Percentiles rank a stretch among this genome's conserved stretches.
phyloP scores from a whole-genome alignment of 1,140 invertebrate genomes.

The Rhyacophila brunnea region DNA sequence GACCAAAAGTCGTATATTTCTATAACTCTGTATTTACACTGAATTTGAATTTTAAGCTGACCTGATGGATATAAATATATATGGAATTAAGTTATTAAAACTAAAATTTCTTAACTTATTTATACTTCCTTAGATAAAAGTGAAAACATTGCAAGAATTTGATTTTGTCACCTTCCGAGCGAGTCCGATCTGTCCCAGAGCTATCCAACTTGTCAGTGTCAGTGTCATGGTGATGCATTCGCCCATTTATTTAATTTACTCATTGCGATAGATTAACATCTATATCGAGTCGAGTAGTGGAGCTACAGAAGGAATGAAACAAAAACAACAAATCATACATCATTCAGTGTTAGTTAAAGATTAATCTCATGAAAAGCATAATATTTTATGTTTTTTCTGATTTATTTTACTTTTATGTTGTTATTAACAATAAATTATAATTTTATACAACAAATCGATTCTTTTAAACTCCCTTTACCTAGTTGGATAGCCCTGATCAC shows the following conservation, averaged over 20 bases:
- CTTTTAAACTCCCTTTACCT: slow-evolving; percentile 10
- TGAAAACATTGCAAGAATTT: no score
- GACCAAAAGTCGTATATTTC: slow-evolving; percentile 49
- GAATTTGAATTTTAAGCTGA: slow-evolving; percentile 59
- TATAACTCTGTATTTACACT: slow-evolving; percentile 60
- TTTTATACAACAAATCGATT: slow-evolving; percentile 28
- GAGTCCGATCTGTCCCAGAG: slow-evolving; percentile 3
- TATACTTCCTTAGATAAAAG: slow-evolving; percentile 14
- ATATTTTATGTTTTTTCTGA: slow-evolving; percentile 22
- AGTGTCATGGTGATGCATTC: background rate
- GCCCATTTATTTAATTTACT: background rate
- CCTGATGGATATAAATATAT: slow-evolving; percentile 62
- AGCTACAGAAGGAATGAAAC: slow-evolving; percentile 2
- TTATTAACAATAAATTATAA: slow-evolving; percentile 30
- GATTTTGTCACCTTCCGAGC: background rate
- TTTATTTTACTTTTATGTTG: slow-evolving; percentile 24
- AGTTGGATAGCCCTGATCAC: slow-evolving; percentile 19
- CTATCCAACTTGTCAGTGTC: slow-evolving; percentile 15
- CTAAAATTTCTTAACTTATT: slow-evolving; percentile 59
- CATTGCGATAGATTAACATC: no score
- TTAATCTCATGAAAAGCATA: slow-evolving; percentile 19
- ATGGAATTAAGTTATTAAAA: slow-evolving; percentile 62
- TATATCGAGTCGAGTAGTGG: background rate
- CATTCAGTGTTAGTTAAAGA: slow-evolving; percentile 16
- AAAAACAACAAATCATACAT: slow-evolving; percentile 10